Evolutionary conservation across 2,797 vertebrate genomes (phyloP).

Genomic region (Platyrinchus mystaceus): DNA sequence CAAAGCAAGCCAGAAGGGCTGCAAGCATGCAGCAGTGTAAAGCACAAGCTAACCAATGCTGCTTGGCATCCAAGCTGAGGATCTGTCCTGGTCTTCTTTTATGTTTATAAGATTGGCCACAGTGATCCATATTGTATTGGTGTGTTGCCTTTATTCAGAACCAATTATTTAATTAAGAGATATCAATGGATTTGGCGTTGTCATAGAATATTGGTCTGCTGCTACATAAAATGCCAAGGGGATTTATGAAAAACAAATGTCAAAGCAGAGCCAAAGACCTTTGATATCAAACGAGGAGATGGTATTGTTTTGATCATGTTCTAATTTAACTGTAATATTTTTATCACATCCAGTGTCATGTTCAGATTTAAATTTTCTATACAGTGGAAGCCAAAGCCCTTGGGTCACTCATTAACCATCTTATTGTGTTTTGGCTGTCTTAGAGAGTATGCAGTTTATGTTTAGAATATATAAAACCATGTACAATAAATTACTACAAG

Average conservation of each 20-base stretch:
- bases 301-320: neutral
- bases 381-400: neutral
- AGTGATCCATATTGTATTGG: neutral
- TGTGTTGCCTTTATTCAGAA: slow-evolving; percentile 16
- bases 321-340: neutral
- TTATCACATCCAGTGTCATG: neutral
- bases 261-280: neutral
- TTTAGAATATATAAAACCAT: neutral
- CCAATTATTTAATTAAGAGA: slow-evolving; percentile 11
- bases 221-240: neutral
- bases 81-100: neutral
- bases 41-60: neutral
- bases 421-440: neutral
- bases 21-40: neutral
- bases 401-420: neutral
- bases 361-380: neutral
- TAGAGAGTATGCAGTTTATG: neutral
- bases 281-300: neutral
- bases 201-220: slow-evolving; percentile 9
- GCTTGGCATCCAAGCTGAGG: neutral
- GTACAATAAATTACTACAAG: neutral
- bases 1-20: neutral
- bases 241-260: slow-evolving; percentile 1
- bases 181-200: neutral
- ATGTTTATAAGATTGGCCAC: neutral